These are phyloP conservation scores for Meloe dianella DNA, from an alignment of 2,888 invertebrate genomes.

Conservation along the genomic window DNA sequence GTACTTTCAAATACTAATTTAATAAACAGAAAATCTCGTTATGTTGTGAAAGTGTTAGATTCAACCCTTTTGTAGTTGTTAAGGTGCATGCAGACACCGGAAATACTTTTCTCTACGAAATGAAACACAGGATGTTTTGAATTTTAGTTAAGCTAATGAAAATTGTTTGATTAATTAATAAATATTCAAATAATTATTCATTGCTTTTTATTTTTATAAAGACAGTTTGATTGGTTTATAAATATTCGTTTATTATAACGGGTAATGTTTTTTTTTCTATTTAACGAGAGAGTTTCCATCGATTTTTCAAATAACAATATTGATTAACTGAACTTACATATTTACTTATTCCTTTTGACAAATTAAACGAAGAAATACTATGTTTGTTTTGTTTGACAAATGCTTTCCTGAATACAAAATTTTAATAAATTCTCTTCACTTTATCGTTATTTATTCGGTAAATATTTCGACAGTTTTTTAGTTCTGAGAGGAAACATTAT, in stretches of 20 bases:
- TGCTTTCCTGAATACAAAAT: neutral
- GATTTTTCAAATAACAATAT: neutral
- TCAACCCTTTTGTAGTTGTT: neutral
- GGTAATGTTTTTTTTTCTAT: neutral
- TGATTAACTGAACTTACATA: neutral
- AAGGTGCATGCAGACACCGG: neutral
- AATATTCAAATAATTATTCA: neutral
- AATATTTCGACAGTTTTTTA: neutral
- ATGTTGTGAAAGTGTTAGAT: neutral
- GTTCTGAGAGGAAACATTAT: neutral
- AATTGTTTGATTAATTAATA: neutral
- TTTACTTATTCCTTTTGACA: neutral
- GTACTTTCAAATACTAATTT: neutral
- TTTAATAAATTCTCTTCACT: neutral
- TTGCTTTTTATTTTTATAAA: neutral
- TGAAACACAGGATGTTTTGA: too few relatives aligned
- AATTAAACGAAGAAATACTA: neutral
- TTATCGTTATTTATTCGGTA: neutral
- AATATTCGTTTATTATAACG: neutral
- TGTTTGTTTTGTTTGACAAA: neutral
- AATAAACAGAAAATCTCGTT: neutral
- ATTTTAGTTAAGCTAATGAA: too few relatives aligned
- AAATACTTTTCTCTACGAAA: too few relatives aligned
- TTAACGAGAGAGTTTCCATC: neutral
- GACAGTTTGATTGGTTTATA: conserved; percentile 2